phyloP scores from a whole-genome alignment of 2,888 invertebrate species.

The Sacculina carcini region DNA sequence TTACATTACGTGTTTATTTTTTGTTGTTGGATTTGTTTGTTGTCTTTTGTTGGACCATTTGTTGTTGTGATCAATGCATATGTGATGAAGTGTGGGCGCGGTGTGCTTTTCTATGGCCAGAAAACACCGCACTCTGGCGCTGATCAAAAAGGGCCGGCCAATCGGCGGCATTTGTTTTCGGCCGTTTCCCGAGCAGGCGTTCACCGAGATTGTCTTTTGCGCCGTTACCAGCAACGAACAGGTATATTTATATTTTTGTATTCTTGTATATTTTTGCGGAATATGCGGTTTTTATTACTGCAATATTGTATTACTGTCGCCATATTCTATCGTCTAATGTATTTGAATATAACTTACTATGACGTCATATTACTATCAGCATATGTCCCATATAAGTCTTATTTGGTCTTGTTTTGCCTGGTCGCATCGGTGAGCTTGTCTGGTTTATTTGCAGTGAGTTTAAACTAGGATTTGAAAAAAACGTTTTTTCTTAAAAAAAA shows the following conservation, averaged over 20 bases:
- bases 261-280: too few relatives aligned
- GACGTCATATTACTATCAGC: too few relatives aligned
- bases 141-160: constrained; percentile 69
- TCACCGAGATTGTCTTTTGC: constrained; percentile 96
- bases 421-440: too few relatives aligned
- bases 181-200: constrained; percentile 76
- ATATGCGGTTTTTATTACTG: too few relatives aligned
- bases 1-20: too few relatives aligned
- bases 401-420: too few relatives aligned
- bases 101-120: constrained; percentile 22
- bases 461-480: too few relatives aligned
- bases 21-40: too few relatives aligned
- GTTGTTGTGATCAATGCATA: not conserved
- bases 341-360: not conserved
- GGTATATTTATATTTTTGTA: constrained; percentile 28
- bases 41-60: not conserved
- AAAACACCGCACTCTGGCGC: constrained; percentile 71
- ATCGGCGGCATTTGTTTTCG: constrained; percentile 96
- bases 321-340: not conserved
- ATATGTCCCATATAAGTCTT: too few relatives aligned
- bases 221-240: constrained; percentile 89
- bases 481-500: too few relatives aligned
- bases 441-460: too few relatives aligned
- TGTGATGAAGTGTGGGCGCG: not conserved
- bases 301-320: too few relatives aligned